Evolutionary conservation across 2,797 vertebrate species (phyloP), one percentile per base, ranked within the genome.

Genomic region (Eidolon dupreanum): DNA sequence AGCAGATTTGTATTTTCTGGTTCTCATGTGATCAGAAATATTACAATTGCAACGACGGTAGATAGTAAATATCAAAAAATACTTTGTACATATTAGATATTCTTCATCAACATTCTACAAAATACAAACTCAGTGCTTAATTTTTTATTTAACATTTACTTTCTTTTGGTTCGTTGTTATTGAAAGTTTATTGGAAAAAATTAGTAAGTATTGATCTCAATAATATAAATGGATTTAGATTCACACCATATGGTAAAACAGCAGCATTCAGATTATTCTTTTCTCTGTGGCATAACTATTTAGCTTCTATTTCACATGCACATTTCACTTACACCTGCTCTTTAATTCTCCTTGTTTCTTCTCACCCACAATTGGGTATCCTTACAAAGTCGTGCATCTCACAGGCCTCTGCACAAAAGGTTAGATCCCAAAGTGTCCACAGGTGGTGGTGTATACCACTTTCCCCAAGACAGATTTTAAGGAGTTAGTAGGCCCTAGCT

Each of bases 101-200:
- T 90, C 65, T 70, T 92, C 49, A 89, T 82, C 70, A 73, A 82
- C 49, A 68, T 78, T 59, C 38, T 63, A 11, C 28, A 88, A 93
- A 83, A 79, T 86, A 16, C 85, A 93, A 94, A 96, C 59, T 82
- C 15, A 43, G 19, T 63, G n/a, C 36, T 66, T 84, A 71, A 61
- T 89, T 90, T 81, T 95, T 84, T 49, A 93, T 55, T 93, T 93
- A 94, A 46, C 1, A 57, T 86, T 3, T 6, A 41, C 63, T 88
- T 77, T 88, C 4, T 82, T 82, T 86, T 55, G 31, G 11, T 51
- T 93, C 12, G 51, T 68, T 94, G 31, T 71, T 63, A 63, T 28
- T 12, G 16, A 65, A 85, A 53, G 7, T 51, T 86, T 77, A 49
- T 20, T 59, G 28, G 38, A 66, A 41, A 74, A 46, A 22, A 1